Conservation (phyloP, 2,888 invertebrate genomes). For the Hanleya hanleyi region DNA sequence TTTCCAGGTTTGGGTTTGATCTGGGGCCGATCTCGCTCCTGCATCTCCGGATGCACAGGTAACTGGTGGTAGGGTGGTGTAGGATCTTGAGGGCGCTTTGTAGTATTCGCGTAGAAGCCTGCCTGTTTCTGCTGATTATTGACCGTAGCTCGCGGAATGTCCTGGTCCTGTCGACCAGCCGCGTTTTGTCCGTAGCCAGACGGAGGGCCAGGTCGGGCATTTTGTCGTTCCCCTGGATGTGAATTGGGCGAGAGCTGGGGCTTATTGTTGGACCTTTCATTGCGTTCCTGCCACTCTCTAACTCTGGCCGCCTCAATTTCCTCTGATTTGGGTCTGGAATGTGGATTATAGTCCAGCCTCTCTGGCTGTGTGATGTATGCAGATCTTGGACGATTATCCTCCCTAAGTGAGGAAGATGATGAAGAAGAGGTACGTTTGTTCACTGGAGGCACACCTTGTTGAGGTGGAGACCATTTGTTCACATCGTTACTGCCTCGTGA, state of each 20-base stretch:
- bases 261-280: neutral
- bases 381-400: conserved; percentile 57
- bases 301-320: conserved; percentile 55
- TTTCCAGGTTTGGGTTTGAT: conserved; percentile 21
- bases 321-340: conserved; percentile 56
- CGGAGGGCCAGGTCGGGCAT: neutral
- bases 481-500: conserved; percentile 22
- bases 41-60: conserved; percentile 39
- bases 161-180: conserved; percentile 37
- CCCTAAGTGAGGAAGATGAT: conserved; percentile 48
- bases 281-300: conserved; percentile 63
- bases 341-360: conserved; percentile 41
- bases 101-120: conserved; percentile 66
- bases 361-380: conserved; percentile 52
- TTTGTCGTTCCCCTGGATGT: neutral
- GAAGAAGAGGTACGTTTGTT: conserved; percentile 32
- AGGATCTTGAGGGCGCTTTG: conserved; percentile 51
- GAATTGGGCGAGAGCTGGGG: neutral
- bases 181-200: conserved; percentile 46
- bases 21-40: conserved; percentile 39
- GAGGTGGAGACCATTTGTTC: conserved; percentile 38
- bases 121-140: conserved; percentile 54
- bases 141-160: conserved; percentile 67
- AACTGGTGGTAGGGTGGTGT: conserved; percentile 63
- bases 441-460: conserved; percentile 33